These are phyloP conservation scores for Drosophila villosipedis DNA, from an alignment of 2,888 invertebrate genomes.

Conservation along the genomic window DNA sequence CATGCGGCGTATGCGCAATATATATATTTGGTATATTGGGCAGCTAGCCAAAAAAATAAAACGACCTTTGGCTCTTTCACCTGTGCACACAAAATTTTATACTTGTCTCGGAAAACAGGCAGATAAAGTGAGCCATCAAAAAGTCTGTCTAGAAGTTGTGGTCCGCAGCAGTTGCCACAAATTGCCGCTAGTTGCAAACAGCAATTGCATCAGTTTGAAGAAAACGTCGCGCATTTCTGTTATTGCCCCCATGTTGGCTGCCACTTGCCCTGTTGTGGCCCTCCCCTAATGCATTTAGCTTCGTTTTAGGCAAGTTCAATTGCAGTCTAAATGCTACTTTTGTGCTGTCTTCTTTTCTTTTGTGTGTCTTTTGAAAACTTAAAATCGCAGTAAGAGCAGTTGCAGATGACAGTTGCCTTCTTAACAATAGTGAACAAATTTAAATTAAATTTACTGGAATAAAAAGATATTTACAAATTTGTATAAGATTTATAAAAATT, in stretches of 20 bases:
- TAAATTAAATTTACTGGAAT: background rate
- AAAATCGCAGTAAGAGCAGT: background rate
- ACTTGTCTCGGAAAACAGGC: slow-evolving; percentile 21
- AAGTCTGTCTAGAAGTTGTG: slow-evolving; percentile 19
- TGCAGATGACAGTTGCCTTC: background rate
- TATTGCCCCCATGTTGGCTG: slow-evolving; percentile 3
- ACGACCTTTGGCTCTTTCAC: slow-evolving; percentile 3
- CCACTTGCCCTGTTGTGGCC: background rate
- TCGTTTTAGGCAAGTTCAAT: slow-evolving; percentile 29
- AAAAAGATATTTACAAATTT: rapidly evolving
- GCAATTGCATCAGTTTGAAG: slow-evolving; percentile 23
- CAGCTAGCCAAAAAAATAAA: slow-evolving; percentile 14
- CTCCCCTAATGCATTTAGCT: slow-evolving; percentile 12
- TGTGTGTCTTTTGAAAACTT: slow-evolving; percentile 9
- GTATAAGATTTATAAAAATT: background rate
- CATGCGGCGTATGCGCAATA: slow-evolving; percentile 51
- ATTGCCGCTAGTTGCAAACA: slow-evolving; percentile 8
- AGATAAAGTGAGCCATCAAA: slow-evolving; percentile 47
- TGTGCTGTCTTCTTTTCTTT: slow-evolving; percentile 22
- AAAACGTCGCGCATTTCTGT: slow-evolving; percentile 19
- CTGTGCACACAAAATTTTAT: slow-evolving; percentile 32
- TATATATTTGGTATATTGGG: slow-evolving; percentile 22
- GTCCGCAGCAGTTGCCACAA: slow-evolving; percentile 2
- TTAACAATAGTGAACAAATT: too few species aligned
- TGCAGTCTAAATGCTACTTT: slow-evolving; percentile 45